Evolutionary conservation across 2,888 invertebrate genomes (phyloP).

Genomic region (Buathra laborator): DNA sequence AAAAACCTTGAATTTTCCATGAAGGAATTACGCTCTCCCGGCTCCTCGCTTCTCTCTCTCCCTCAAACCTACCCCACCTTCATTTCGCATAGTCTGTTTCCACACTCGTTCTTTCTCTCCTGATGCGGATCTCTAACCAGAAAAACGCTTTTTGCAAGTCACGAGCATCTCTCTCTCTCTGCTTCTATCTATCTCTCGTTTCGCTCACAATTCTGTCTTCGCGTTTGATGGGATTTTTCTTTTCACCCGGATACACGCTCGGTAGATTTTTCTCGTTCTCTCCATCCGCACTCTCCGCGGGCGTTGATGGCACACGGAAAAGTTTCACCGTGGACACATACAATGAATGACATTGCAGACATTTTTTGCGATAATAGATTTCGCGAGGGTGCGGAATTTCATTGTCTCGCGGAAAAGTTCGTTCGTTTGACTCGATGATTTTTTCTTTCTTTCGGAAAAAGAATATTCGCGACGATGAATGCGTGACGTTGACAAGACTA

Average conservation of each 20-base stretch:
- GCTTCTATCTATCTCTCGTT: conserved; percentile 29
- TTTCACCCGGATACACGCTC: neutral
- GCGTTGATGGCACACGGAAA: neutral
- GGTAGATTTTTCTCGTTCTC: conserved; percentile 11
- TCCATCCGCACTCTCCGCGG: neutral
- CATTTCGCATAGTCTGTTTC: conserved; percentile 26
- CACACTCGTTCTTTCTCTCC: conserved; percentile 37
- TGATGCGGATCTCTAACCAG: conserved; percentile 27
- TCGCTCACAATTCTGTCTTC: conserved; percentile 39
- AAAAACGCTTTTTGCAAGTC: conserved; percentile 57
- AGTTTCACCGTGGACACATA: neutral
- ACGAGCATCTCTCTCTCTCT: neutral
- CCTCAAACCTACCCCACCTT: conserved; percentile 21
- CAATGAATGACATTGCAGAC: conserved; percentile 14
- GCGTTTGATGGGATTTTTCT: conserved; percentile 40
- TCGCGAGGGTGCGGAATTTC: conserved; percentile 7
- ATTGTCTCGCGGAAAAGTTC: neutral
- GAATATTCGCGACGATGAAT: neutral
- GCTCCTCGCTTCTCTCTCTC: conserved; percentile 5
- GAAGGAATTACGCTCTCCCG: conserved; percentile 79
- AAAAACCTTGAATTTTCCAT: conserved; percentile 85
- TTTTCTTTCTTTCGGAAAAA: neutral
- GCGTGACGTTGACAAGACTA: neutral
- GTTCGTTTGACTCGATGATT: neutral
- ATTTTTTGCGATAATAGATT: conserved; percentile 31